Conservation (phyloP, 2,113 vertebrate genomes). For the Psammodynastes pulverulentus region DNA sequence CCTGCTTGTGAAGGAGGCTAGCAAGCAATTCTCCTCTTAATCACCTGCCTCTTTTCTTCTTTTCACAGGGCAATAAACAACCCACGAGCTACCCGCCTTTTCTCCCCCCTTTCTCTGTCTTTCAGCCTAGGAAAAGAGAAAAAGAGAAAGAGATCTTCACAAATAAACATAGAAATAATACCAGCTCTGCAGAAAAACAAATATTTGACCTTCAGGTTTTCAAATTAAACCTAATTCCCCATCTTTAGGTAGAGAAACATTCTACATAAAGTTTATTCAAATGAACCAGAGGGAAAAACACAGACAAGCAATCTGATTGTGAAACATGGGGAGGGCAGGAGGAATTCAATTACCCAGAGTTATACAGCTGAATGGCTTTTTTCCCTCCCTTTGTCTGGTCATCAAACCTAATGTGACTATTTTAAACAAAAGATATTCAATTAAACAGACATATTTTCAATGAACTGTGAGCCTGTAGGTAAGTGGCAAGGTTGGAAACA, state of each 20-base stretch:
- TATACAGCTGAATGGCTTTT: slow-evolving; percentile 52
- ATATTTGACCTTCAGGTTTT: slow-evolving; percentile 60
- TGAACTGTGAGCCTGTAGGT: slow-evolving; percentile 41
- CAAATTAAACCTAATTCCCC: slow-evolving; percentile 53
- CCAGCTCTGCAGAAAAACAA: slow-evolving; percentile 48
- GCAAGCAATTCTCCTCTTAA: slow-evolving; percentile 72
- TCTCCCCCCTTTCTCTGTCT: neutral
- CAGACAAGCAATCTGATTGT: slow-evolving; percentile 49
- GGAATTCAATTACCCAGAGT: slow-evolving; percentile 58
- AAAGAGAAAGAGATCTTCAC: slow-evolving; percentile 11
- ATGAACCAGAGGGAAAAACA: slow-evolving; percentile 40
- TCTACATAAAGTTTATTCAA: slow-evolving; percentile 64
- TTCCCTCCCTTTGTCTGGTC: slow-evolving; percentile 53
- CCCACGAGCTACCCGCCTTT: slow-evolving; percentile 60
- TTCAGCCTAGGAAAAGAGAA: slow-evolving; percentile 1
- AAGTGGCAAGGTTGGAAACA: slow-evolving; percentile 29
- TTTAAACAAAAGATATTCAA: slow-evolving; percentile 63
- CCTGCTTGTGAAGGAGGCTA: slow-evolving; percentile 62
- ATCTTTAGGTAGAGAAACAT: slow-evolving; percentile 45
- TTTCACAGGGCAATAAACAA: slow-evolving; percentile 61
- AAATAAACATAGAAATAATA: slow-evolving; percentile 41
- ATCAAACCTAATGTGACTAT: slow-evolving; percentile 52
- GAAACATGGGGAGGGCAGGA: slow-evolving; percentile 52
- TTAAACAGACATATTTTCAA: slow-evolving; percentile 63
- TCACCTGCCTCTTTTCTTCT: slow-evolving; percentile 62